Percentiles rank a stretch among this genome's conserved stretches.
These are phyloP conservation scores for Venusia cambrica DNA, from an alignment of 2,888 invertebrate genomes.

Conservation along the genomic window DNA sequence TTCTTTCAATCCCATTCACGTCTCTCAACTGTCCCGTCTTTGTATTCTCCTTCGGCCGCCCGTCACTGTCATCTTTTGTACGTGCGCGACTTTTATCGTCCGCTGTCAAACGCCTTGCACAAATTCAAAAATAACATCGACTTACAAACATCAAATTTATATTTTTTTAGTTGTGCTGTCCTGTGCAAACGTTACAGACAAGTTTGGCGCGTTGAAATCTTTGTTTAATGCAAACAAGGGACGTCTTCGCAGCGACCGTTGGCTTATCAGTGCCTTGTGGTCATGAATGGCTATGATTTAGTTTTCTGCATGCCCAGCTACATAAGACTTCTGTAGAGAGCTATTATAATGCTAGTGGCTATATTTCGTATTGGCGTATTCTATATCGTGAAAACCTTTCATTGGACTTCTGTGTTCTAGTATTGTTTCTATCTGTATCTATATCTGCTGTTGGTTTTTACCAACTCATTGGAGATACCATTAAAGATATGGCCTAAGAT, in stretches of 20 bases:
- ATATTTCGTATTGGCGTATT: too few relatives aligned
- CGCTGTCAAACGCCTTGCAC: slow-evolving; percentile 79
- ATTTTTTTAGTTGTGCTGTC: slow-evolving; percentile 62
- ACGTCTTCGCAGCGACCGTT: slow-evolving; percentile 56
- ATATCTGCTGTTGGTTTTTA: too few relatives aligned
- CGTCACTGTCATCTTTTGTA: slow-evolving; percentile 78
- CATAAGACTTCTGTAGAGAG: too few relatives aligned
- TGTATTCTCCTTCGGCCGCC: slow-evolving; percentile 63
- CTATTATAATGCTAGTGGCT: too few relatives aligned
- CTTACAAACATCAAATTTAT: slow-evolving; percentile 24
- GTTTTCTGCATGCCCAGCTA: slow-evolving; percentile 7
- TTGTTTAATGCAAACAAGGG: slow-evolving; percentile 76
- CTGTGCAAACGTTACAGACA: slow-evolving; percentile 75
- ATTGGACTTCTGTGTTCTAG: too few relatives aligned
- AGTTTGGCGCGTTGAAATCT: slow-evolving; percentile 65
- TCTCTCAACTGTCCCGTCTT: slow-evolving; percentile 68
- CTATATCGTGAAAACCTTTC: too few relatives aligned
- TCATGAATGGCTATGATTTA: slow-evolving; percentile 51
- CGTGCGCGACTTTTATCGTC: slow-evolving; percentile 54
- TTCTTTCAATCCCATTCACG: slow-evolving; percentile 71
- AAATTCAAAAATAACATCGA: slow-evolving; percentile 79
- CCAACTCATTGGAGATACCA: too few relatives aligned
- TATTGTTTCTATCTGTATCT: too few relatives aligned
- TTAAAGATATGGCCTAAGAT: too few relatives aligned
- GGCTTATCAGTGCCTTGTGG: slow-evolving; percentile 61